Base-by-base conservation (phyloP, 2,797 vertebrate genomes). In the Lophius americanus region DNA sequence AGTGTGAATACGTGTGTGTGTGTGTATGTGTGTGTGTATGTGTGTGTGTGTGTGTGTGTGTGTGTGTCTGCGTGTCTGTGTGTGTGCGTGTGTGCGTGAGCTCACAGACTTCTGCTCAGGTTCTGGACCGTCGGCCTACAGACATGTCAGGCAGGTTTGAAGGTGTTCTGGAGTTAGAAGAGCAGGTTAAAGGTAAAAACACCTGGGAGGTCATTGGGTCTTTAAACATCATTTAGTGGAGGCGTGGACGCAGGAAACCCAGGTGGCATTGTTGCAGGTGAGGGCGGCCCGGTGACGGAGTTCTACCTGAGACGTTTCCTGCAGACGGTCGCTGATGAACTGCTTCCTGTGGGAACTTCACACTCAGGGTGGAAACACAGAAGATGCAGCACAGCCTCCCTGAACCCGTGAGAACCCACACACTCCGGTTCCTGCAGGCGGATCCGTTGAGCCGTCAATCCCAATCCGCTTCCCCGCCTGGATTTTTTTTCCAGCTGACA, bases 381-480 rank as follows among this genome's bases (percentile, higher is more conserved):
- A 42, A 14, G 62, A 47, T 2, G 23, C 61, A 3, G 43, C 55
- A 3, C 68, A 60, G 61, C 58, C 55, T 11, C 69, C 50, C 3
- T 1, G 58, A 70, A 13, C 23, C 55, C 50, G 50, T 38, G 36
- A 64, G 14, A 41, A 73, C 71, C 57, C 73, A 73, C 68, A 78
- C 56, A 58, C 73, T 4, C 5, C 10, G 70, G 73, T 39, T 68
- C 61, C 66, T 61, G 75, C 73, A 41, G 73, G 76, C 66, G 57
- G 73, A 79, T 60, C 41, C 81, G 50, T 57, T 3, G 35, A 70
- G 75, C 73, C 70, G 81, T 84, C 81, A 60, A 37, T 75, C 67
- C 63, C 35, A 67, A 64, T 53, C 5, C 42, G 32, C 23, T 13
- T 43, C 48, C 9, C 63, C n/a, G 49, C 49, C 39, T 23, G 37